A percentile compares a stretch with the other conserved stretches of the same genome.
These are phyloP conservation scores for Mamestra brassicae DNA, from an alignment of 2,888 invertebrate species.

Conservation along the genomic window DNA sequence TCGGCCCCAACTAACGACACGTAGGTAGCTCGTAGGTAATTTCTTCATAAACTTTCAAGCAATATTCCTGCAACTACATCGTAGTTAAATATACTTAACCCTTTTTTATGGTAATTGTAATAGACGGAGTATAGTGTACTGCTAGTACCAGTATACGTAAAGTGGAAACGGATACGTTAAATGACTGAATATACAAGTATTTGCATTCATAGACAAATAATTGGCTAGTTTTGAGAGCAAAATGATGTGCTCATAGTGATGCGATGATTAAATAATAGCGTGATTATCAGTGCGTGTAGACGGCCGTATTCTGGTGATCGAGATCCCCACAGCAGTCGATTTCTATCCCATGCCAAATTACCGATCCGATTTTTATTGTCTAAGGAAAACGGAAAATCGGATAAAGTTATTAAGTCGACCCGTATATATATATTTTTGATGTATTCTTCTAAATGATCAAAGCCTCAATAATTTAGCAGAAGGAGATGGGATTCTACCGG, in stretches of 20 bases:
- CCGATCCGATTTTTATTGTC: too few species aligned
- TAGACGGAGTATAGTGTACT: not conserved
- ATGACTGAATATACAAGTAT: not conserved
- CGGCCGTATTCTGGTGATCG: conserved; percentile 67
- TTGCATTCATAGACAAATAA: conserved; percentile 43
- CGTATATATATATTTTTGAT: too few species aligned
- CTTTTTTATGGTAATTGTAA: not conserved
- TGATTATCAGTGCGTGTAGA: conserved; percentile 72
- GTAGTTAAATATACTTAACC: not conserved
- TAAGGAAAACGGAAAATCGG: too few species aligned
- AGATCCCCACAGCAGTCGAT: not conserved
- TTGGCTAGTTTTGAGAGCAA: conserved; percentile 38
- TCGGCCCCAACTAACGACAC: too few species aligned
- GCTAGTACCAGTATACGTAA: not conserved
- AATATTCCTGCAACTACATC: not conserved
- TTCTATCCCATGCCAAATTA: not conserved
- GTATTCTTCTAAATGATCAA: too few species aligned
- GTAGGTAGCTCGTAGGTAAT: too few species aligned
- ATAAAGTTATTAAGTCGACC: too few species aligned
- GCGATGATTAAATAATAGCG: conserved; percentile 65
- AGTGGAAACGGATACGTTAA: conserved; percentile 22
- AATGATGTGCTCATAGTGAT: conserved; percentile 43
- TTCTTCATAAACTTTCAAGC: not conserved
- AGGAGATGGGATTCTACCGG: too few species aligned
- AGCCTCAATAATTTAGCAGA: too few species aligned